These are phyloP conservation scores for Carduelis carduelis DNA, from an alignment of 2,797 vertebrate species.

Conservation along the genomic window DNA sequence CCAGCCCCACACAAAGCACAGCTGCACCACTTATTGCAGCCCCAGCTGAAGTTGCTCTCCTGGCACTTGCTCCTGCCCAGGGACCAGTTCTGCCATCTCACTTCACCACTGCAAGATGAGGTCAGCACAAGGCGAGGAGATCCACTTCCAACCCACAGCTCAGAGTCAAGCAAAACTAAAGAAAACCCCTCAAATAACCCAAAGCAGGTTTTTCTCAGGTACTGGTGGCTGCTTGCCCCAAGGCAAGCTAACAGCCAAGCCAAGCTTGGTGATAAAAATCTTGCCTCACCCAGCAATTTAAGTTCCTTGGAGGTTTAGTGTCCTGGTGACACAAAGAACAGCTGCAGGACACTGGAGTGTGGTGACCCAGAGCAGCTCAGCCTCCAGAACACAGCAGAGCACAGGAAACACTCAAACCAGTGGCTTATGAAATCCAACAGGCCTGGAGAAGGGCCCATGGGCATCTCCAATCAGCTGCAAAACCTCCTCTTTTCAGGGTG, in stretches of 20 bases:
- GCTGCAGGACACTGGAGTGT: neutral
- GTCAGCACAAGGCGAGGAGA: neutral
- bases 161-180: neutral
- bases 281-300: neutral
- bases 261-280: neutral
- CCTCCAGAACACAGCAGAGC: neutral
- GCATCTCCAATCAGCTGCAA: neutral
- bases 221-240: neutral
- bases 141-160: neutral
- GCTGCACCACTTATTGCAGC: neutral
- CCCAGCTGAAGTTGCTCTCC: neutral
- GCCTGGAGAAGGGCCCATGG: fast-evolving
- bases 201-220: neutral
- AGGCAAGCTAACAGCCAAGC: neutral
- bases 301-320: neutral
- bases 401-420: neutral
- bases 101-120: neutral
- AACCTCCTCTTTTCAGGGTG: neutral
- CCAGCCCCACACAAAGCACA: neutral
- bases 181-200: neutral
- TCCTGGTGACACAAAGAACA: neutral
- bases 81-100: neutral
- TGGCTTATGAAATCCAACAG: neutral
- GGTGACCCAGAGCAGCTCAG: neutral
- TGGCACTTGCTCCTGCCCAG: neutral